These are phyloP conservation scores for Synaphobranchus kaupii DNA, from an alignment of 2,797 vertebrate genomes.

Conservation along the genomic window DNA sequence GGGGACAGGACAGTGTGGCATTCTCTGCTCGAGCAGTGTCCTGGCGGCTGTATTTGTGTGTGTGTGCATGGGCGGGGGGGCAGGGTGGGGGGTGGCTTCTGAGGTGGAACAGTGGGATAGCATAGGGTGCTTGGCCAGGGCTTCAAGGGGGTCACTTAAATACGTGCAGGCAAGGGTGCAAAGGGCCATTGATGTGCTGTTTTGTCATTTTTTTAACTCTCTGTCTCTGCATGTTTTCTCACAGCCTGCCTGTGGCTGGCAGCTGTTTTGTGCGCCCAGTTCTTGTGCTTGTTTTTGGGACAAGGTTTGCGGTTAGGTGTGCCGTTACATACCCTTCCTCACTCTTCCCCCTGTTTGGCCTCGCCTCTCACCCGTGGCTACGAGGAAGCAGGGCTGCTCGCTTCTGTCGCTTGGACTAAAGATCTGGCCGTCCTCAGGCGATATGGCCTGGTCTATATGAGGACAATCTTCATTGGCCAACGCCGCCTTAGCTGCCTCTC, in stretches of 20 bases:
- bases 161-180: background rate
- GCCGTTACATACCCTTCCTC: slow-evolving; percentile 99
- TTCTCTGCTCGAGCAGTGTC: background rate
- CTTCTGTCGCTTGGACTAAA: slow-evolving; percentile 93
- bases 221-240: background rate
- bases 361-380: slow-evolving; percentile 95
- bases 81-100: background rate
- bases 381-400: slow-evolving; percentile 98
- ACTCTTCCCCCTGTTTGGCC: slow-evolving; percentile 96
- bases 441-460: slow-evolving; percentile 99
- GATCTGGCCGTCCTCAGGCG: slow-evolving; percentile 93
- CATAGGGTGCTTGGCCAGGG: background rate
- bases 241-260: background rate
- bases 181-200: slow-evolving; percentile 10
- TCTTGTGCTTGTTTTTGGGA: background rate
- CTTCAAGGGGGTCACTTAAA: background rate
- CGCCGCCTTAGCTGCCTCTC: slow-evolving; percentile 96
- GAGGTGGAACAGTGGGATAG: background rate
- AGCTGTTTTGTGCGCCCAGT: slow-evolving; percentile 8
- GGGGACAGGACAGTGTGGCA: background rate
- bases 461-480: slow-evolving; percentile 99
- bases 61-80: background rate
- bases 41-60: slow-evolving; percentile 13
- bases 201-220: background rate
- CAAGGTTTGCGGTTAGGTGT: slow-evolving; percentile 28